Percentiles rank a stretch among this genome's conserved stretches.
Evolutionary conservation across 2,797 vertebrate genomes (phyloP).

Genomic region (Adelosebastes latens): DNA sequence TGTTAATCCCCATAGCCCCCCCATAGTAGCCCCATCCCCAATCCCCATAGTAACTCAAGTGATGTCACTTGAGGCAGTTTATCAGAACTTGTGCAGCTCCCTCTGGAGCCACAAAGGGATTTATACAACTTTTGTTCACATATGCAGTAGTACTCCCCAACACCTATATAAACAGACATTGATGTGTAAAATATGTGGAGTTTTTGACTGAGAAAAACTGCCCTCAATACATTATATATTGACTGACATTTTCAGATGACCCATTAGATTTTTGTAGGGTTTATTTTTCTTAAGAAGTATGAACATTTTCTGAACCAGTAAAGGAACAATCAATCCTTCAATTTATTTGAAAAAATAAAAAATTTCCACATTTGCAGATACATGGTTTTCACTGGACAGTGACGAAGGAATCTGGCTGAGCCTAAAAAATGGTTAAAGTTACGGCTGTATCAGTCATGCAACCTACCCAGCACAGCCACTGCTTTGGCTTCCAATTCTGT

Average conservation of each 20-base stretch:
- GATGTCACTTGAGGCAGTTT: neutral
- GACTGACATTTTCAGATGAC: neutral
- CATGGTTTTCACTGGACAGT: neutral
- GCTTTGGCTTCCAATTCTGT: constrained; percentile 97
- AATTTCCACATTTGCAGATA: neutral
- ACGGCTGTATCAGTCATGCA: constrained; percentile 92
- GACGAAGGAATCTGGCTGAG: neutral
- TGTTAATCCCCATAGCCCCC: too few species aligned
- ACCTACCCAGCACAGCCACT: constrained; percentile 85
- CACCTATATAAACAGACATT: neutral
- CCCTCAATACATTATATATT: neutral
- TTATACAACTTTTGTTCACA: neutral
- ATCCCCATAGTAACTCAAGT: too few species aligned
- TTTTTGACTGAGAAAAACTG: neutral
- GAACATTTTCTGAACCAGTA: neutral
- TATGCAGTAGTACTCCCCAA: neutral
- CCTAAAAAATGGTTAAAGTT: constrained; percentile 58
- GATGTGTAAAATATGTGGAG: neutral
- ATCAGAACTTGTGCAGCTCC: neutral
- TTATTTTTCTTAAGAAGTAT: neutral
- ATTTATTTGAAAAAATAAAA: neutral
- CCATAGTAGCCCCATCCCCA: too few species aligned
- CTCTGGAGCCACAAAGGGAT: too few species aligned
- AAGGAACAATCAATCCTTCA: neutral
- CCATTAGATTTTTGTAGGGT: neutral